These are phyloP conservation scores for Chalcis sispes DNA, from an alignment of 2,888 invertebrate genomes.

Conservation along the genomic window DNA sequence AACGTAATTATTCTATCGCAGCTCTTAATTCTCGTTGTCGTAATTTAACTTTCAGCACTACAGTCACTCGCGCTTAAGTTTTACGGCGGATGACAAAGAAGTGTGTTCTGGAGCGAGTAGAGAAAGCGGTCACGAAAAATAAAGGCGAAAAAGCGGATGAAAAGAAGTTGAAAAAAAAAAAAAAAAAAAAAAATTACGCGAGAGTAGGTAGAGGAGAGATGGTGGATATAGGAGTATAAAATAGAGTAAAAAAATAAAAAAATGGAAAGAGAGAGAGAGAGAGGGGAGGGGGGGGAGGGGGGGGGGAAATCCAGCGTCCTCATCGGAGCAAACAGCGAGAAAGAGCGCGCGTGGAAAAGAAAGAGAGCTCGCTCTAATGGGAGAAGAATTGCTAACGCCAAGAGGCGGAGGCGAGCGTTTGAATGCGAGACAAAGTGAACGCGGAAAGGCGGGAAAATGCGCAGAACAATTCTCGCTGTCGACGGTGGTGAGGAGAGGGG, in stretches of 20 bases:
- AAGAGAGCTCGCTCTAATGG: constrained; percentile 36
- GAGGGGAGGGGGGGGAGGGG: too few relatives aligned
- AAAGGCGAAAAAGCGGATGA: constrained; percentile 14
- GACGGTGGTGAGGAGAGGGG: constrained; percentile 11
- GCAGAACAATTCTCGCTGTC: constrained; percentile 37
- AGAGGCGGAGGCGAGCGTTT: constrained; percentile 5
- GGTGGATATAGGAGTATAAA: not conserved
- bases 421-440: constrained; percentile 33
- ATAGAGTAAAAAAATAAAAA: not conserved
- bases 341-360: not conserved
- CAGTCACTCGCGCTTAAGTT: not conserved
- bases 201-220: too few relatives aligned
- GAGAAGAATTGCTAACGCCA: constrained; percentile 44
- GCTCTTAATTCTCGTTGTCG: constrained; percentile 10
- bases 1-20: constrained; percentile 19
- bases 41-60: constrained; percentile 18
- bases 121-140: constrained; percentile 37
- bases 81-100: constrained; percentile 38
- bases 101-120: constrained; percentile 1
- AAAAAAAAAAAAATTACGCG: too few relatives aligned
- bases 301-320: too few relatives aligned
- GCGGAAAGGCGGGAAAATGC: constrained; percentile 37
- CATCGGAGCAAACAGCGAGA: too few relatives aligned
- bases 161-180: constrained; percentile 20
- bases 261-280: too few relatives aligned